Percentiles rank a stretch among this genome's conserved stretches.
These are phyloP conservation scores for Cotesia vestalis DNA, from an alignment of 1,140 invertebrate species.

Conservation along the genomic window DNA sequence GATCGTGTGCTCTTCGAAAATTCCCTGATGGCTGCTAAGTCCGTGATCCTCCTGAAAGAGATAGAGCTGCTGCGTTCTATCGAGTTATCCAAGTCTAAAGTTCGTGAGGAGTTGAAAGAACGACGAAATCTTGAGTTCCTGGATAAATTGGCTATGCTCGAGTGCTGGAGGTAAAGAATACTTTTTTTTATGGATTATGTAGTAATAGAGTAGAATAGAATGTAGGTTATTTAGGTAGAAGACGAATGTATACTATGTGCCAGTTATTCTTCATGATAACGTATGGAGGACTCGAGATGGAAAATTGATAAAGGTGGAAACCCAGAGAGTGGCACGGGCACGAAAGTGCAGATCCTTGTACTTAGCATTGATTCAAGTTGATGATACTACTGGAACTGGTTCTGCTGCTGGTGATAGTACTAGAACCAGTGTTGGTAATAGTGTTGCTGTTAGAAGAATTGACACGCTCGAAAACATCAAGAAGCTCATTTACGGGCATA, in stretches of 20 bases:
- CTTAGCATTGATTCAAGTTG: slow-evolving; percentile 64
- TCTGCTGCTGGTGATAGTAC: too few species aligned
- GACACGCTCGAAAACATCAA: slow-evolving; percentile 68
- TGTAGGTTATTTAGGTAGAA: not conserved
- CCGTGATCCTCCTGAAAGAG: slow-evolving; percentile 71
- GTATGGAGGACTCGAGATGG: slow-evolving; percentile 54
- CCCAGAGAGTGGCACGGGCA: slow-evolving; percentile 70
- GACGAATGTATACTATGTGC: not conserved
- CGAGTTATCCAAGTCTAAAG: slow-evolving; percentile 68
- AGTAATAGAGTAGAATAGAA: not conserved
- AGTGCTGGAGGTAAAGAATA: slow-evolving; percentile 66
- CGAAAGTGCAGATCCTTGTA: slow-evolving; percentile 70
- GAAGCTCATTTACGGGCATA: slow-evolving; percentile 61
- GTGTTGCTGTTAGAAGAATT: slow-evolving; percentile 58
- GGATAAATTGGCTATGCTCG: slow-evolving; percentile 70
- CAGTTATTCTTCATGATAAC: slow-evolving; percentile 18
- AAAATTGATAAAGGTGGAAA: slow-evolving; percentile 70
- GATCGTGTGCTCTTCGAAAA: slow-evolving; percentile 67
- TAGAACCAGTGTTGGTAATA: too few species aligned
- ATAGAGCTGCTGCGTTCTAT: slow-evolving; percentile 73
- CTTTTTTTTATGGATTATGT: not conserved
- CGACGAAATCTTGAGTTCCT: slow-evolving; percentile 69
- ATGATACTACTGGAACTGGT: slow-evolving; percentile 33
- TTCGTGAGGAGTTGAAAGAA: slow-evolving; percentile 66
- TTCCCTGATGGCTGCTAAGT: slow-evolving; percentile 71